Conservation (phyloP, 2,797 vertebrate genomes). For the Diplodus puntazzo region DNA sequence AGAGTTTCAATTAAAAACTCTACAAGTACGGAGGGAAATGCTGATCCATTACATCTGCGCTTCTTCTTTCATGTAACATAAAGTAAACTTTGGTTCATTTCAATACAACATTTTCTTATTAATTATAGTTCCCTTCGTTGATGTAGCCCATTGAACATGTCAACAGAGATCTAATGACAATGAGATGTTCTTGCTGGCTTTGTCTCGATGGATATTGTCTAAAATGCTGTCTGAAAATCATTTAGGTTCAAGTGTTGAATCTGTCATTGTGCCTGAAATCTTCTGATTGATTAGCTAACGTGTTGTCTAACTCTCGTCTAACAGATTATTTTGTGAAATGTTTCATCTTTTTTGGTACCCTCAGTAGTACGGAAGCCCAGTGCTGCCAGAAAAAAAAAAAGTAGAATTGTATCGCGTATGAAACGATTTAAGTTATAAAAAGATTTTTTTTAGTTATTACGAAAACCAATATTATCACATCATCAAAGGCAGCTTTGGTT, state of each 20-base stretch:
- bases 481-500: too few relatives aligned
- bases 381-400: too few relatives aligned
- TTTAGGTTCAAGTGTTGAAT: not conserved
- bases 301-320: not conserved
- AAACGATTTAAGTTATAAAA: too few relatives aligned
- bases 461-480: too few relatives aligned
- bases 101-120: not conserved
- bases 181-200: not conserved
- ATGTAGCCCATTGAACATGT: not conserved
- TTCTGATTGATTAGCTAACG: not conserved
- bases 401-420: too few relatives aligned
- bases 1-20: constrained; percentile 17
- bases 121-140: not conserved
- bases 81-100: not conserved
- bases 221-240: not conserved
- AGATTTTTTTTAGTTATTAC: too few relatives aligned
- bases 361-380: not conserved
- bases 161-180: not conserved
- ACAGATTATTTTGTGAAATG: not conserved
- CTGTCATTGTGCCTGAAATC: not conserved
- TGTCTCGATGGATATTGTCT: not conserved
- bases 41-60: not conserved
- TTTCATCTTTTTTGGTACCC: not conserved
- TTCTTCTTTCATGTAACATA: not conserved
- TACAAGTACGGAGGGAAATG: not conserved